Conservation (phyloP, 1,140 invertebrate species). For the Orius insidiosus region DNA sequence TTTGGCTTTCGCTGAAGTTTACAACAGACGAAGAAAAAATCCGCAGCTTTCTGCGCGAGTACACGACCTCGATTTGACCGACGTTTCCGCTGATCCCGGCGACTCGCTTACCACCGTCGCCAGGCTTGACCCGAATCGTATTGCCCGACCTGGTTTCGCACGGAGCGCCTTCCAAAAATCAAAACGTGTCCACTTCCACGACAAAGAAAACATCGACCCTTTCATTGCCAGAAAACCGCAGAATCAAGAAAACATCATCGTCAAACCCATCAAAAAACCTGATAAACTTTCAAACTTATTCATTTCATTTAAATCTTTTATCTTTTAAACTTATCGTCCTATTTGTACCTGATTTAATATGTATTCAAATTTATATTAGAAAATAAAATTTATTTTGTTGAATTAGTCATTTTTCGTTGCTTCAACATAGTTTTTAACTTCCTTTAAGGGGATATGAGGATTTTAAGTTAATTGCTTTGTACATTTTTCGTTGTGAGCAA, state of each 20-base stretch:
- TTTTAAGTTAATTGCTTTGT: too few relatives aligned
- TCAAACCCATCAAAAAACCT: conserved; percentile 1
- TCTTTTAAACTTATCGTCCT: too few relatives aligned
- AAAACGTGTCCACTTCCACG: conserved; percentile 18
- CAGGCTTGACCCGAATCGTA: conserved; percentile 28
- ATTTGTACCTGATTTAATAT: too few relatives aligned
- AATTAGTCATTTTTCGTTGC: too few relatives aligned
- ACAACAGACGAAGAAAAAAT: conserved; percentile 18
- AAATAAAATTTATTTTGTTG: too few relatives aligned
- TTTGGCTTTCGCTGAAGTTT: conserved; percentile 28
- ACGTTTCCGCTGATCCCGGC: conserved; percentile 35
- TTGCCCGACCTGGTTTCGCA: conserved; percentile 14
- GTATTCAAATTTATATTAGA: too few relatives aligned
- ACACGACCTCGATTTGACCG: conserved; percentile 31
- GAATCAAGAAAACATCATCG: neutral
- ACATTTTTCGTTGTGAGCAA: too few relatives aligned
- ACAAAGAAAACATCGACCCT: neutral
- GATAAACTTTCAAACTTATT: conserved; percentile 9
- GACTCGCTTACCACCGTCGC: conserved; percentile 33
- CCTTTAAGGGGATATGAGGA: too few relatives aligned
- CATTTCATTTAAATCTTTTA: neutral
- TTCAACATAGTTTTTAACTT: too few relatives aligned
- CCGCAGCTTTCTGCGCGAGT: conserved; percentile 6
- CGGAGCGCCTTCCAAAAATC: conserved; percentile 4
- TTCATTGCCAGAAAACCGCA: neutral